These are phyloP conservation scores for Eupithecia pulchellata DNA, from an alignment of 2,888 invertebrate genomes.

Conservation along the genomic window DNA sequence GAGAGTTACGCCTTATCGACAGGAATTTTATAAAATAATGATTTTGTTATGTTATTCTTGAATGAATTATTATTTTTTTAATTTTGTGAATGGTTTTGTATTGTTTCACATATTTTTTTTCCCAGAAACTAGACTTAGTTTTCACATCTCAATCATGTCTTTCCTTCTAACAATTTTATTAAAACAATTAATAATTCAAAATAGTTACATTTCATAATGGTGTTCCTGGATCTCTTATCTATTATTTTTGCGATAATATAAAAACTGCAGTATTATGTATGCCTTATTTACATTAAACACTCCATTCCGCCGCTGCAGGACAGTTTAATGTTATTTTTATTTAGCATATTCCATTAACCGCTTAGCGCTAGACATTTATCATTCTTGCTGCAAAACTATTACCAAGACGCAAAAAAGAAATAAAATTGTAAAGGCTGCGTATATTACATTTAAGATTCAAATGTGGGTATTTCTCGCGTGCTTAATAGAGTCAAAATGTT, in stretches of 20 bases:
- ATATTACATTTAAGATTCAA: not conserved
- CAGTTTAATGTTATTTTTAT: slow-evolving; percentile 20
- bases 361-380: slow-evolving; percentile 40
- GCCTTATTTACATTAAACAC: slow-evolving; percentile 2
- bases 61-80: not conserved
- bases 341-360: slow-evolving; percentile 35
- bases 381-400: slow-evolving; percentile 40
- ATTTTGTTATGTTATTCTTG: not conserved
- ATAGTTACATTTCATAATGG: not conserved
- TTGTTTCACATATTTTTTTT: not conserved
- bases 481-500: not conserved
- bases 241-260: not conserved
- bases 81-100: not conserved
- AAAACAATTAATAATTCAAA: not conserved
- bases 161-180: too few relatives aligned
- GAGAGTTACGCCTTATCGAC: not conserved
- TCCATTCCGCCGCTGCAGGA: not conserved
- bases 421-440: slow-evolving; percentile 26
- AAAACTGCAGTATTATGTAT: not conserved
- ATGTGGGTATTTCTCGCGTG: not conserved
- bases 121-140: too few relatives aligned
- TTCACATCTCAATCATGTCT: too few relatives aligned
- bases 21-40: not conserved
- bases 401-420: slow-evolving; percentile 37
- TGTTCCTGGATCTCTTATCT: not conserved